Evolutionary conservation across 2,113 vertebrate species (phyloP).

Genomic region (Okapia johnstoni): DNA sequence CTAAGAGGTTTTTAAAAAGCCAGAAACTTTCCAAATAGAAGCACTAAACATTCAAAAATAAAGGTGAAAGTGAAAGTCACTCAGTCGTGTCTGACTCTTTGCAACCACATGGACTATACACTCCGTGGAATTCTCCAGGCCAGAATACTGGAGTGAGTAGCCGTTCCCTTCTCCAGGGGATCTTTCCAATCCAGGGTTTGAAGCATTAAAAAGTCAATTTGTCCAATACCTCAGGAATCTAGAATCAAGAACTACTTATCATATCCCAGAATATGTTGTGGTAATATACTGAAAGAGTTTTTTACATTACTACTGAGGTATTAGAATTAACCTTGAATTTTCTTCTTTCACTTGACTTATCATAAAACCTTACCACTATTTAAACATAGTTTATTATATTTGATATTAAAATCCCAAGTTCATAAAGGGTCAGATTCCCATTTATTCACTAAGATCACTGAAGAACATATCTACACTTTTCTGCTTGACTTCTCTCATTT

Average conservation of each 20-base stretch:
- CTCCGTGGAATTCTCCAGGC: neutral
- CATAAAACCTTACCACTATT: neutral
- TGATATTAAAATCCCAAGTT: conserved; percentile 24
- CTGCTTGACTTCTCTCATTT: conserved; percentile 17
- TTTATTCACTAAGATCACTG: conserved; percentile 24
- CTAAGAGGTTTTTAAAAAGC: neutral
- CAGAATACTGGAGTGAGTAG: neutral
- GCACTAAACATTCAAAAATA: neutral
- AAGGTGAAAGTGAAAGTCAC: neutral
- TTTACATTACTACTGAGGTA: neutral
- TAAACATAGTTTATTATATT: neutral
- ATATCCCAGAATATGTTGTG: neutral
- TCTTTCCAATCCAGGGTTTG: neutral
- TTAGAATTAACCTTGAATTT: conserved; percentile 34
- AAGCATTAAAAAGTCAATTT: neutral
- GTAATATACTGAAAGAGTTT: neutral
- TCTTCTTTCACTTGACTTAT: conserved; percentile 23
- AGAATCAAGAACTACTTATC: neutral
- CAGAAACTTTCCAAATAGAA: neutral
- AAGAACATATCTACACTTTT: conserved; percentile 10
- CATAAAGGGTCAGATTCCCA: conserved; percentile 42
- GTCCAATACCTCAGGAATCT: neutral
- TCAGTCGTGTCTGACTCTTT: neutral
- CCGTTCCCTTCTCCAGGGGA: neutral
- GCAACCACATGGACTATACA: neutral